Percentiles rank a stretch among this genome's conserved stretches.
Conservation (phyloP, 2,113 vertebrate genomes). For the Emberiza fucata region DNA sequence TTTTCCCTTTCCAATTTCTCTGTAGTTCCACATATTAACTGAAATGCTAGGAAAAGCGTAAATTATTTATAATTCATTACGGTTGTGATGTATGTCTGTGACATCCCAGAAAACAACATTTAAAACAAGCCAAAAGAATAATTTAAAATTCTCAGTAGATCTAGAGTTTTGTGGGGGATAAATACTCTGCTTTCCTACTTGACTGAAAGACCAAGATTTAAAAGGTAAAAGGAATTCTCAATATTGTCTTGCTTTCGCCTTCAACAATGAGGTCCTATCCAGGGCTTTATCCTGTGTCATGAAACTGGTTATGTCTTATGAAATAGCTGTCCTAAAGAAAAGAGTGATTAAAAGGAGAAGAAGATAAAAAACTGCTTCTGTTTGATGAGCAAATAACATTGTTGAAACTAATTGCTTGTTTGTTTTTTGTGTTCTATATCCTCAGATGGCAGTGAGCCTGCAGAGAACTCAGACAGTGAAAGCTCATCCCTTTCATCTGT, state of each 20-base stretch:
- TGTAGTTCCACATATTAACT: background rate
- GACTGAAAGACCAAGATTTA: background rate
- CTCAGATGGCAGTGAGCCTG: constrained; percentile 66
- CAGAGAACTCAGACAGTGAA: constrained; percentile 46
- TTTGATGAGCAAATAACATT: background rate
- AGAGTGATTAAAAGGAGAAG: background rate
- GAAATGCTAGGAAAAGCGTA: background rate
- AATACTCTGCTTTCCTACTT: background rate
- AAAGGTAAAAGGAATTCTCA: background rate
- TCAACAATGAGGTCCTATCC: background rate
- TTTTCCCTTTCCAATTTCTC: background rate
- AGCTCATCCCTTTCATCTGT: constrained; percentile 54
- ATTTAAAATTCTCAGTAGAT: background rate
- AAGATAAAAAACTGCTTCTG: background rate
- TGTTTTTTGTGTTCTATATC: background rate
- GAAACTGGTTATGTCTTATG: background rate
- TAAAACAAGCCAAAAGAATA: background rate
- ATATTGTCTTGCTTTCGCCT: background rate
- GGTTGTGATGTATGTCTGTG: background rate
- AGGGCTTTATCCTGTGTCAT: background rate
- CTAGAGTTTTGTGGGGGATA: background rate
- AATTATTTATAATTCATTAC: background rate
- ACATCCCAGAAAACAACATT: background rate
- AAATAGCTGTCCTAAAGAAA: background rate
- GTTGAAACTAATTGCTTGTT: constrained; percentile 47